These are phyloP conservation scores for Tapirus indicus DNA, from an alignment of 2,797 vertebrate genomes.

Conservation along the genomic window DNA sequence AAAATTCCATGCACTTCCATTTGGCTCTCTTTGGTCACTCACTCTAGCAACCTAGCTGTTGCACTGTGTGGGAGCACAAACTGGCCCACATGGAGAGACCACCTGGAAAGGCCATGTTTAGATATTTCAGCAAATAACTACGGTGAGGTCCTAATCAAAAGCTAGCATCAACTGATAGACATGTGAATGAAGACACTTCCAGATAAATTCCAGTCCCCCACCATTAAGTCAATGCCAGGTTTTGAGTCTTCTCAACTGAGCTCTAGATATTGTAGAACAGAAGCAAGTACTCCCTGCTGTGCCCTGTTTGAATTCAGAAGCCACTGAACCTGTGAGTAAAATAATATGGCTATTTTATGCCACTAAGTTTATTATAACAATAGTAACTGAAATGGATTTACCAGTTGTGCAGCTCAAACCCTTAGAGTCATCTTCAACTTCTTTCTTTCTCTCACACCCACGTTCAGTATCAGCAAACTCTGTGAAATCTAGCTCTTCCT, in stretches of 20 bases:
- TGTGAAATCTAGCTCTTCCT: background rate
- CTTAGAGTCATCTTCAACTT: background rate
- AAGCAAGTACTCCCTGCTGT: background rate
- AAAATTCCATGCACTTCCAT: background rate
- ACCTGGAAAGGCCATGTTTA: background rate
- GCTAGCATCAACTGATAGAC: background rate
- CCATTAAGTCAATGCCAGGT: background rate
- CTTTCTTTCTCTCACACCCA: background rate
- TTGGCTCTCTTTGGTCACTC: background rate
- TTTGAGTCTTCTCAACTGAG: background rate
- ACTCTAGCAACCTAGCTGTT: background rate
- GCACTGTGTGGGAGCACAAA: background rate
- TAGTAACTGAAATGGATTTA: background rate
- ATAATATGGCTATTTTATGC: background rate
- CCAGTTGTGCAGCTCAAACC: background rate
- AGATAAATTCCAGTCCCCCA: background rate
- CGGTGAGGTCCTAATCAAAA: background rate
- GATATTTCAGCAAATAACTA: background rate
- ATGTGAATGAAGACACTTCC: background rate
- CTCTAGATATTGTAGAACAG: background rate
- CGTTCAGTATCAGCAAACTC: background rate
- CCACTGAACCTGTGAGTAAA: background rate
- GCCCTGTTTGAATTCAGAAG: background rate
- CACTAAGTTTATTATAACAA: background rate
- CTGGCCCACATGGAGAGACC: background rate